Evolutionary conservation across 2,113 vertebrate species (phyloP), one percentile per base, ranked within the genome.

Genomic region (Ramphastos sulfuratus): DNA sequence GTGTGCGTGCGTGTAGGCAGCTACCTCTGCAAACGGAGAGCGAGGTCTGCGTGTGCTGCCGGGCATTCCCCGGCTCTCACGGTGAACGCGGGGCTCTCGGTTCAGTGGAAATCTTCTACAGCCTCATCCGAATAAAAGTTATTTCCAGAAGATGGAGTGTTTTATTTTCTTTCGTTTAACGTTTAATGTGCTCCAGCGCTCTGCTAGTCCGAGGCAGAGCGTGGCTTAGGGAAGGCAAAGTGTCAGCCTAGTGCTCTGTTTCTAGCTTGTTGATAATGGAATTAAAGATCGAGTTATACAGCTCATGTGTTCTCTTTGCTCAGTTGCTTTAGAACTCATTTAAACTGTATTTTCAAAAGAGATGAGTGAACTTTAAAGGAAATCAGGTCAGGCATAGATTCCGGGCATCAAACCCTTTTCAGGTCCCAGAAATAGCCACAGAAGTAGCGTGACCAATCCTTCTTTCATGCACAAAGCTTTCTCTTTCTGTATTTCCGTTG

Each of bases 381-480:
- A 97, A 97, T 73, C 87, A 96, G 96, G 95, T 97, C 95, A 97
- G 88, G 35, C 82, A 63, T 94, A 92, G 95, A 96, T 95, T 94
- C 37, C 42, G 65, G 95, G 95, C 94, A 96, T 95, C 74, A 92
- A 80, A 85, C 77, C 91, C 95, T 72, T 73, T 66, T 87, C 87
- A 71, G 78, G 87, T 93, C 91, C 86, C 67, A 89, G 92, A 95
- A 96, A 95, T 84, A 95, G 92, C 87, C 90, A 19, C 74, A 56
- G 59, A 59, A 94, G 94, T 76, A 92, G 87, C 58, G 35, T 75
- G 92, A 92, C 80, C 88, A 65, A 89, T 76, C 87, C 71, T 23
- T 56, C 78, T 71, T 55, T 44, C 84, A 71, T 25, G 75, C 67
- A 76, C 72, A 46, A 58, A 95, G 85, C 82, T 80, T 55, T 71